phyloP scores from a whole-genome alignment of 2,888 invertebrate genomes.

The Drosophila stalkeri region DNA sequence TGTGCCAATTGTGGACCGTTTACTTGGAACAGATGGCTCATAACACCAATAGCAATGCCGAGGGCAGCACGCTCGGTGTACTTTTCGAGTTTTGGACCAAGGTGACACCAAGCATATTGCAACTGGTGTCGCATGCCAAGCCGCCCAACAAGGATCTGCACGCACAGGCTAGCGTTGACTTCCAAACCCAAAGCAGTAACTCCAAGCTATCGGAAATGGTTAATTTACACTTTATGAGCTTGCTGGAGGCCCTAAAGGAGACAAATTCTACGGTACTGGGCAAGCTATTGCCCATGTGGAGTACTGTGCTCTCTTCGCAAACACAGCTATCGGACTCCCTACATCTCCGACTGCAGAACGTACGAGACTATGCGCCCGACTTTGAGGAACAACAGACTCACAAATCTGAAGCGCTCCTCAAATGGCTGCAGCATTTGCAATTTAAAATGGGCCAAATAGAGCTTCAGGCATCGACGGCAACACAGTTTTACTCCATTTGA shows the following conservation, averaged over 20 bases:
- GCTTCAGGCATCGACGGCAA: slow-evolving; percentile 95
- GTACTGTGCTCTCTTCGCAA: slow-evolving; percentile 97
- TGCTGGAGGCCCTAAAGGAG: slow-evolving; percentile 97
- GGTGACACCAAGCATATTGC: slow-evolving; percentile 97
- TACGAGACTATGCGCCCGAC: slow-evolving; percentile 91
- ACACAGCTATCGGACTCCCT: slow-evolving; percentile 96
- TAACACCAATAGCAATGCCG: slow-evolving; percentile 88
- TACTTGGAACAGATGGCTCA: slow-evolving; percentile 96
- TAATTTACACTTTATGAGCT: slow-evolving; percentile 97
- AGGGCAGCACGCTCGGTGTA: slow-evolving; percentile 92
- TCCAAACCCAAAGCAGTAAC: slow-evolving; percentile 65
- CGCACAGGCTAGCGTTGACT: slow-evolving; percentile 51
- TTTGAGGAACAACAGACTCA: slow-evolving; percentile 84
- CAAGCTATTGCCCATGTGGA: slow-evolving; percentile 97
- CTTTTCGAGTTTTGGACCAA: slow-evolving; percentile 99
- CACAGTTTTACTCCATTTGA: slow-evolving; percentile 93
- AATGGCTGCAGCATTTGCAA: slow-evolving; percentile 96
- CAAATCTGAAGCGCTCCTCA: slow-evolving; percentile 87
- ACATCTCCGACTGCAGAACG: slow-evolving; percentile 93
- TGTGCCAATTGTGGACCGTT: slow-evolving; percentile 99
- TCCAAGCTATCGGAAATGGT: slow-evolving; percentile 97
- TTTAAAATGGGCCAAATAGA: slow-evolving; percentile 99
- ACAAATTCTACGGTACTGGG: slow-evolving; percentile 96
- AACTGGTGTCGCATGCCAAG: slow-evolving; percentile 96
- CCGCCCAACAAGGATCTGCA: slow-evolving; percentile 88